A percentile compares a stretch with the other conserved stretches of the same genome.
Conservation (phyloP, 2,797 vertebrate genomes). For the Tokudaia tokunoshimensis region DNA sequence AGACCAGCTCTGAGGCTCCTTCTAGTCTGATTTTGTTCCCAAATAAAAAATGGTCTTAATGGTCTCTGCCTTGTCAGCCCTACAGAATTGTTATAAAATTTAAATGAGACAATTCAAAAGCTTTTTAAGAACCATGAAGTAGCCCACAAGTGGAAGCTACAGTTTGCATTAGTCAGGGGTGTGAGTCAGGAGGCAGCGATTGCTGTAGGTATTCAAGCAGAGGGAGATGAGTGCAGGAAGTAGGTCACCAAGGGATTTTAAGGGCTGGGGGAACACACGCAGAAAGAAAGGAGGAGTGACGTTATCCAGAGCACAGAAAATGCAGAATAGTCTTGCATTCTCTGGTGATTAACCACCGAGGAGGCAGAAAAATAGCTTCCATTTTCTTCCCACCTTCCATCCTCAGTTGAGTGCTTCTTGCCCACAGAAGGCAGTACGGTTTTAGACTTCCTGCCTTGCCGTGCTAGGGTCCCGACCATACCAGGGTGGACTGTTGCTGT, state of each 20-base stretch:
- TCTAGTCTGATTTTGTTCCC: not conserved
- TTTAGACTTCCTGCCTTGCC: not conserved
- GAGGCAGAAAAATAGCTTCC: too few species aligned
- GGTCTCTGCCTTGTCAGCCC: not conserved
- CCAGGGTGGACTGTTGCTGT: not conserved
- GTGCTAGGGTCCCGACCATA: not conserved
- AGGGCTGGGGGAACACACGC: not conserved
- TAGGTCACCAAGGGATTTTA: not conserved
- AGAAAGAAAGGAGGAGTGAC: not conserved
- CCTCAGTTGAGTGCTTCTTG: not conserved
- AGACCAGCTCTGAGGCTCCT: not conserved
- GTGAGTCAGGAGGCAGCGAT: not conserved
- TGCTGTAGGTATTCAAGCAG: not conserved
- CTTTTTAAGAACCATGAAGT: not conserved
- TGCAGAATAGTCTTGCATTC: not conserved
- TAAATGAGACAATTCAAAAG: constrained; percentile 27
- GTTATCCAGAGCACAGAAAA: not conserved
- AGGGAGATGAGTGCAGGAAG: not conserved
- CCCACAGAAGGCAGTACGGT: not conserved
- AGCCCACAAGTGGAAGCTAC: not conserved
- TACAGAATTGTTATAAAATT: constrained; percentile 8
- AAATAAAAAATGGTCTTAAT: not conserved
- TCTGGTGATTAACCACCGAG: not conserved
- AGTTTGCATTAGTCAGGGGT: not conserved
- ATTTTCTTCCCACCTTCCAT: not conserved